These are phyloP conservation scores for Mesitornis unicolor DNA, from an alignment of 2,113 vertebrate genomes.

Conservation along the genomic window DNA sequence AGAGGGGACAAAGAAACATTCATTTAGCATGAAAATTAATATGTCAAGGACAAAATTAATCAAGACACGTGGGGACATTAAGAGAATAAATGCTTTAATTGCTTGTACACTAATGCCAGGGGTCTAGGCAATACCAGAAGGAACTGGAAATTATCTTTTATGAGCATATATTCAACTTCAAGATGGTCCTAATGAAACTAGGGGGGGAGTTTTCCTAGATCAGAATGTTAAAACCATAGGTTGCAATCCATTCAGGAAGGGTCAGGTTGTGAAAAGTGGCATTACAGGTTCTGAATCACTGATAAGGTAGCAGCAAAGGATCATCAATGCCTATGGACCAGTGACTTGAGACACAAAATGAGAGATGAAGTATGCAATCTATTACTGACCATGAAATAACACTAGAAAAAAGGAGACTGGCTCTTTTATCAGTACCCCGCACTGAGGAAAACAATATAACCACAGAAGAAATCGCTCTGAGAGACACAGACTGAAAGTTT, in stretches of 20 bases:
- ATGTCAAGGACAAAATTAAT: constrained; percentile 24
- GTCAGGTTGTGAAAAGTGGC: not conserved
- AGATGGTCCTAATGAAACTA: not conserved
- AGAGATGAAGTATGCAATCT: not conserved
- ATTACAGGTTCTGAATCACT: not conserved
- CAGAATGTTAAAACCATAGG: not conserved
- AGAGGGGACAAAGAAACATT: not conserved
- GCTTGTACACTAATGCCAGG: not conserved
- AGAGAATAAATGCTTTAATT: constrained; percentile 17
- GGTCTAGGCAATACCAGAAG: not conserved
- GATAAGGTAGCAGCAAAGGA: not conserved
- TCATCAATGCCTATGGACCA: not conserved
- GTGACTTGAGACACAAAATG: not conserved
- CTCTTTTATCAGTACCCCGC: not conserved
- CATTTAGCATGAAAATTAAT: constrained; percentile 1
- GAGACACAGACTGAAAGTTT: not conserved
- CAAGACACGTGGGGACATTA: not conserved
- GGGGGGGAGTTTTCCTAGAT: not conserved
- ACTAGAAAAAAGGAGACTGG: not conserved
- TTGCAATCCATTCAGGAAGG: not conserved
- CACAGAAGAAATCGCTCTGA: not conserved
- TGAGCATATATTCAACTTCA: not conserved
- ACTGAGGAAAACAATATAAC: not conserved
- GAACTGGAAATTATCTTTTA: constrained; percentile 1
- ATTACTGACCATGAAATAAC: not conserved